Evolutionary conservation across 2,113 vertebrate genomes (phyloP).

Genomic region (Bungarus multicinctus): DNA sequence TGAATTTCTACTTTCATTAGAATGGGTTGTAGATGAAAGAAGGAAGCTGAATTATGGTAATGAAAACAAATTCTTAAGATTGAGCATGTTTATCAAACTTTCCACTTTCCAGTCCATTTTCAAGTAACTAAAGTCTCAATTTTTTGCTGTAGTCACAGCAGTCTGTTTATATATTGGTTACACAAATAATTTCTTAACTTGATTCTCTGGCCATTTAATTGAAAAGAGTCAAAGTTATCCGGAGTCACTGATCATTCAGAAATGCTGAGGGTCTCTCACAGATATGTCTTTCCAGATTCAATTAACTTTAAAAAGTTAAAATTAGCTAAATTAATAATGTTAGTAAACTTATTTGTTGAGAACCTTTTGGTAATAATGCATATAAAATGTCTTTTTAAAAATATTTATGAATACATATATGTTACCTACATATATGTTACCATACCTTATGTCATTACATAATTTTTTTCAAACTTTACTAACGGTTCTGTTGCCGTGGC

Average conservation of each 20-base stretch:
- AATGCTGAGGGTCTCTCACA: not conserved
- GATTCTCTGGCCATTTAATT: not conserved
- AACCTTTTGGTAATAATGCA: not conserved
- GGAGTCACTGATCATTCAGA: not conserved
- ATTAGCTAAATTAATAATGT: not conserved
- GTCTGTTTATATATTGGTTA: not conserved
- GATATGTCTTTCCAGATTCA: not conserved
- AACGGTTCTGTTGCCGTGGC: too few relatives aligned
- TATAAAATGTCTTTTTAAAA: not conserved
- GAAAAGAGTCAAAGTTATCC: not conserved
- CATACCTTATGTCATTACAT: too few relatives aligned
- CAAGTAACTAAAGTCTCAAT: not conserved
- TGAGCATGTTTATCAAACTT: not conserved
- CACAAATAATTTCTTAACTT: not conserved
- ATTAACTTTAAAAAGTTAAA: not conserved
- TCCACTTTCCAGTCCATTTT: too few relatives aligned
- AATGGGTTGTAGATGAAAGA: not conserved
- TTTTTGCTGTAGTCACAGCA: not conserved
- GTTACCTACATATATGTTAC: not conserved
- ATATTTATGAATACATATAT: not conserved
- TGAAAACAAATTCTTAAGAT: not conserved
- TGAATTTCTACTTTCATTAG: not conserved
- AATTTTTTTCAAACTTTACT: too few relatives aligned
- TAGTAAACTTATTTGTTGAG: not conserved
- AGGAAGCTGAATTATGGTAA: not conserved